A percentile compares a stretch with the other conserved stretches of the same genome.
phyloP scores from a whole-genome alignment of 1,140 invertebrate species.

The Choristoneura fumiferana region DNA sequence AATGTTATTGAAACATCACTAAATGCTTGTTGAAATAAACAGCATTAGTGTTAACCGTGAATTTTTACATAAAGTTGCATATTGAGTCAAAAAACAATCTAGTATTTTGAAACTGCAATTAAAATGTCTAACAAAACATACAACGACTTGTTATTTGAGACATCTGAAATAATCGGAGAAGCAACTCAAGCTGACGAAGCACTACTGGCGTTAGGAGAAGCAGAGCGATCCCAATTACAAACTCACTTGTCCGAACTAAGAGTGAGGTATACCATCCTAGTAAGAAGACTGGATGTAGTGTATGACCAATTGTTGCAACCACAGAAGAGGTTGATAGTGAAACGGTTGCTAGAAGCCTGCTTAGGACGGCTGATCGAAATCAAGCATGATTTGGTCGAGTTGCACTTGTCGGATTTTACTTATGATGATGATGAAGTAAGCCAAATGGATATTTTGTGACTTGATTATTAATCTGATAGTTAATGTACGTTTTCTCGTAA shows the following conservation, averaged over 20 bases:
- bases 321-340: constrained; percentile 91
- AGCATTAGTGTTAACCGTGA: too few species aligned
- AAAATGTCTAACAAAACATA: constrained; percentile 87
- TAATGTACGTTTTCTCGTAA: too few species aligned
- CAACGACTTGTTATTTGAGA: constrained; percentile 82
- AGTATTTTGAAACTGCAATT: not conserved
- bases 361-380: constrained; percentile 89
- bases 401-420: constrained; percentile 91
- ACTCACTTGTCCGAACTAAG: constrained; percentile 82
- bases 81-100: too few species aligned
- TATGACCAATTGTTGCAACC: constrained; percentile 96
- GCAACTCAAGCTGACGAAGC: constrained; percentile 82
- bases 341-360: constrained; percentile 87
- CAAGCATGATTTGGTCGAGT: constrained; percentile 91
- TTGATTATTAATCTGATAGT: too few species aligned
- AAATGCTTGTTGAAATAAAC: too few species aligned
- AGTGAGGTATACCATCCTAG: constrained; percentile 88
- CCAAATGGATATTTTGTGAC: too few species aligned
- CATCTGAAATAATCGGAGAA: constrained; percentile 82
- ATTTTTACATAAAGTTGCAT: too few species aligned
- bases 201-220: constrained; percentile 80
- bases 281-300: constrained; percentile 87
- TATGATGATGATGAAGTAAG: constrained; percentile 90
- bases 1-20: too few species aligned
- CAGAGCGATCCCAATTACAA: constrained; percentile 81